phyloP scores from a whole-genome alignment of 2,797 vertebrate species.

The Urocyon cinereoargenteus region DNA sequence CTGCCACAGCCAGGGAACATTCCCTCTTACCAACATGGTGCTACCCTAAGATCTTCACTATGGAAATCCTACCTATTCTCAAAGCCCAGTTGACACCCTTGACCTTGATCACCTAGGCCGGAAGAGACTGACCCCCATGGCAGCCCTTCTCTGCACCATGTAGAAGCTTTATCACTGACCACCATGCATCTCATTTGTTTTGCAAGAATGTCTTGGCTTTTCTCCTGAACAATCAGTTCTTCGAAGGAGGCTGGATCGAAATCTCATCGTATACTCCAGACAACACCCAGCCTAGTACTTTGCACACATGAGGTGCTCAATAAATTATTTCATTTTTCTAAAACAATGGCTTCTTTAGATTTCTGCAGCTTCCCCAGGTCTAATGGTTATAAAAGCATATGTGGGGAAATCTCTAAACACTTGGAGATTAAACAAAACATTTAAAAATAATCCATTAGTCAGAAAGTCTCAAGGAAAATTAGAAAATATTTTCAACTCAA shows the following conservation, averaged over 20 bases:
- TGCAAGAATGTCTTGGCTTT: background rate
- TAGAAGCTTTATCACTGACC: background rate
- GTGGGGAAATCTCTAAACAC: background rate
- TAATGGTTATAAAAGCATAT: background rate
- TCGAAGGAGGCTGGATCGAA: background rate
- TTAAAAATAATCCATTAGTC: background rate
- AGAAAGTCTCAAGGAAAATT: slow-evolving; percentile 36
- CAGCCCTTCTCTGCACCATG: accelerated
- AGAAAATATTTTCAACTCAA: slow-evolving; percentile 31
- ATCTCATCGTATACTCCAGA: background rate
- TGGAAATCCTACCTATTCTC: background rate
- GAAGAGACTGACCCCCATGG: accelerated
- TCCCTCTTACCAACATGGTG: background rate
- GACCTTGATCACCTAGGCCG: background rate
- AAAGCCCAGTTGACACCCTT: background rate
- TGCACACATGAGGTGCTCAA: background rate
- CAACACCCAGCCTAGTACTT: background rate
- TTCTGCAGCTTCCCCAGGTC: background rate
- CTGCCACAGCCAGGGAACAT: background rate
- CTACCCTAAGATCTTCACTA: background rate
- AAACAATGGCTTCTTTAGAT: background rate
- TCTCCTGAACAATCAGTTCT: background rate
- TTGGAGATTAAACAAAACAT: slow-evolving; percentile 34
- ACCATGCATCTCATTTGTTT: background rate
- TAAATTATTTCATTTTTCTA: background rate